phyloP scores from a whole-genome alignment of 2,888 invertebrate genomes.

The Erynnis tages region DNA sequence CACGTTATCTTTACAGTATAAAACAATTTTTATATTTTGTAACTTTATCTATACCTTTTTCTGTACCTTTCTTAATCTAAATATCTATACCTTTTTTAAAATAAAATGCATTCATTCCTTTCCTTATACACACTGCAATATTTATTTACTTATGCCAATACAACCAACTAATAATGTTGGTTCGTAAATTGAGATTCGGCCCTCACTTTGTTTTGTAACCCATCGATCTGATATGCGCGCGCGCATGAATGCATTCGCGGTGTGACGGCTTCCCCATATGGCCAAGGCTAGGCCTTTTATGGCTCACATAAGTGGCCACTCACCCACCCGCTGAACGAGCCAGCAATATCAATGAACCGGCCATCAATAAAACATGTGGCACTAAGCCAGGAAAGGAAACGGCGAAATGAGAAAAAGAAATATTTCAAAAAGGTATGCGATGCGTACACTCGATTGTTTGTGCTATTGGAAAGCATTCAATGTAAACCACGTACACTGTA shows the following conservation, averaged over 20 bases:
- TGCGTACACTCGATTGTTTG: constrained; percentile 73
- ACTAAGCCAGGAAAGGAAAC: constrained; percentile 77
- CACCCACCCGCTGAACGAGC: constrained; percentile 78
- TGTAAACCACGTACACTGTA: constrained; percentile 63
- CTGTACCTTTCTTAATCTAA: too few relatives aligned
- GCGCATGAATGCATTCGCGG: constrained; percentile 76
- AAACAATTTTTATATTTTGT: too few relatives aligned
- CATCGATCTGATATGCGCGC: constrained; percentile 70
- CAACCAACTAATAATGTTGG: too few relatives aligned
- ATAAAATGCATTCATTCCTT: too few relatives aligned
- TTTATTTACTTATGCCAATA: too few relatives aligned
- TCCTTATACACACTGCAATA: too few relatives aligned
- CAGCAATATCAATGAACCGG: constrained; percentile 80
- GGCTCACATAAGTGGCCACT: constrained; percentile 79
- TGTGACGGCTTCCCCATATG: constrained; percentile 78
- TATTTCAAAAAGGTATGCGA: constrained; percentile 73
- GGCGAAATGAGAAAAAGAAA: constrained; percentile 77
- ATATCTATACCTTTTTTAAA: too few relatives aligned
- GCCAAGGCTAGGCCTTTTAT: constrained; percentile 78
- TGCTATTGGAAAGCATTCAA: constrained; percentile 74
- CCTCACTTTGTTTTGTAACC: constrained; percentile 64
- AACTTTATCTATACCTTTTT: too few relatives aligned
- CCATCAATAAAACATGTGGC: constrained; percentile 81
- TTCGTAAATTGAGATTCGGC: constrained; percentile 35
- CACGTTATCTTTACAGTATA: too few relatives aligned